phyloP scores from a whole-genome alignment of 2,888 invertebrate species.

The Monochamus alternatus region DNA sequence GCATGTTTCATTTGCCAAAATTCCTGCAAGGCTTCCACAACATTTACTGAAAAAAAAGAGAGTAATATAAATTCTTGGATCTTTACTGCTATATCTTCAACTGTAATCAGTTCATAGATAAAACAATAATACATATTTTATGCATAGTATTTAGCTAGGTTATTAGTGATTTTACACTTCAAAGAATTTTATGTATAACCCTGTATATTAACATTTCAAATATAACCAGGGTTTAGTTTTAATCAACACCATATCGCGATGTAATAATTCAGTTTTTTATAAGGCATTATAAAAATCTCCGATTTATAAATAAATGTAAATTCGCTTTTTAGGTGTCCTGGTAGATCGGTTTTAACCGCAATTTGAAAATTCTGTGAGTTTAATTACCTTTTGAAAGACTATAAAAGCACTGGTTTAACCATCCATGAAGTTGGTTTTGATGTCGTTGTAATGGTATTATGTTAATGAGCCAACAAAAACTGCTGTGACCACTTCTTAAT shows the following conservation, averaged over 20 bases:
- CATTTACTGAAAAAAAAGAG: conserved; percentile 81
- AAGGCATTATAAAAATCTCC: conserved; percentile 2
- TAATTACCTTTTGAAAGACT: conserved; percentile 7
- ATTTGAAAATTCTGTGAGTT: conserved; percentile 8
- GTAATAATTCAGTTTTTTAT: conserved; percentile 1
- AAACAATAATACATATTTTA: too few species aligned
- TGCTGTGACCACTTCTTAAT: conserved; percentile 13
- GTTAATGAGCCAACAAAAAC: conserved; percentile 6
- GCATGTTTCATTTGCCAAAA: conserved; percentile 98
- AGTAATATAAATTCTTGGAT: too few species aligned
- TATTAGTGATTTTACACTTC: background rate
- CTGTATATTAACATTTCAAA: background rate
- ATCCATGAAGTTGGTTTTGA: conserved; percentile 11
- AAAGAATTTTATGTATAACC: background rate
- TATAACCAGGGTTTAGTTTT: background rate
- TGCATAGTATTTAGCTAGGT: too few species aligned
- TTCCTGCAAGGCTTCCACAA: conserved; percentile 95
- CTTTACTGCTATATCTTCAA: too few species aligned
- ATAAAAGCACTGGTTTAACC: conserved; percentile 10
- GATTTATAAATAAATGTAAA: conserved; percentile 8
- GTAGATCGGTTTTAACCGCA: conserved; percentile 5
- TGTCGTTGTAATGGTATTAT: conserved; percentile 4
- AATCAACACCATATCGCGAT: background rate
- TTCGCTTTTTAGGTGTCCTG: background rate
- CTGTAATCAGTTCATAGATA: too few species aligned